Base-by-base conservation (phyloP, 1,140 invertebrate species). In the Hirudo medicinalis region DNA sequence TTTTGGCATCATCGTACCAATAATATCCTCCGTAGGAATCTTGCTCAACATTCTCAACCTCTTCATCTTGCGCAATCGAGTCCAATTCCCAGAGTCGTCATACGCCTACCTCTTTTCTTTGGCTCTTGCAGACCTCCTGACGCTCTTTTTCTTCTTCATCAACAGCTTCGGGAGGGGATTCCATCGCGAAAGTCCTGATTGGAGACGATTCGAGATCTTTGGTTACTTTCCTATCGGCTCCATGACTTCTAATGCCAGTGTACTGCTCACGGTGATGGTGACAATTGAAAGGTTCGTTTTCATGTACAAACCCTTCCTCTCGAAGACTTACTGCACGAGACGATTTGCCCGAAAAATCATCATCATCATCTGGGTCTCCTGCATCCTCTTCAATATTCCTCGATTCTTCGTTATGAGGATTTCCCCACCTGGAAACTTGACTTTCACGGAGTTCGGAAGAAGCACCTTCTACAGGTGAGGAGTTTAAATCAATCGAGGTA, bases 231-330 rank as follows among this genome's bases (percentile, higher is more conserved):
- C 73, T 19, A 53, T 70, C 22, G 73, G 74, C 19, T 69, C 67
- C 57, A 63, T 71, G 25, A 71, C 70, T 27, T 63, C 71, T 0
- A 69, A 36, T 6, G 60, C 72, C 29, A 71, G 73, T 25, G 49
- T 75, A 4, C 20, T 73, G 19, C 68, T 73, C 17, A 75, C 75
- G 8, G 71, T 75, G 27, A 70, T 70, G 13, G 63, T 75, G n/a
- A 74, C 73, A 22, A 57, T 75, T n/a, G 75, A 75, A 54, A 54
- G 75, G 0, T 75, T 68, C 67, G 63, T 73, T 40, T 75, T 75
- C 72, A 69, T 72, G 67, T 72, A 72, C 68, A 71, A 72, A 20
- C 72, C 72, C 27, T 20, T 69, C 27, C 20, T n/a, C 60, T 70
- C 72, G 2, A 69, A 63, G n/a, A 32, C 36, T 22, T 72, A 66